Evolutionary conservation across 2,888 invertebrate genomes (phyloP), one percentile per base, ranked within the genome.

Genomic region (Deilephila porcellus): DNA sequence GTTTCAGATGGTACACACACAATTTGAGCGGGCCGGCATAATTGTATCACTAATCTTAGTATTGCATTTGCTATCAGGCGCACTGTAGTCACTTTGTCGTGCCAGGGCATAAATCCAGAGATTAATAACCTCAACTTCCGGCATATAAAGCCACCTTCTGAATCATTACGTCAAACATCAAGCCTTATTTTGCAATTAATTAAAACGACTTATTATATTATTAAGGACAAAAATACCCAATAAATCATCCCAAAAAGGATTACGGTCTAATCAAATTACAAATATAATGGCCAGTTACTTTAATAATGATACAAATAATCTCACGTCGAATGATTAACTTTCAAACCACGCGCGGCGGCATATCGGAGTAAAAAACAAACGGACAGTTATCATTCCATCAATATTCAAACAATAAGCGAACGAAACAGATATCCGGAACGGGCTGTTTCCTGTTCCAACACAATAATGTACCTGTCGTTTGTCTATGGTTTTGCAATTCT

Each of bases 361-460:
- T n/a, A 6, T 63, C n/a, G 17, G 25, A 25, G 45, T 67, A 29
- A 67, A 63, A 53, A 72, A 20, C 72, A 77, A 74, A 29, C 63
- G 70, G 19, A 25, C 29, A 67, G 56, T 73, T 64, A 73, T 25
- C 45, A 56, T 64, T 63, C 59, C 71, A 88, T 88, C 86, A 86
- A 85, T 87, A 89, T 90, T 89, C 87, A 86, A 83, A 86, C 84
- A 85, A 85, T 84, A 83, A 81, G 77, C 73, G 76, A 74, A 78
- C 73, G 76, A 74, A 79, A 77, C 76, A 82, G 80, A 88, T 87
- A 82, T 85, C 86, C 87, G 88, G 83, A 82, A 80, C 82, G 80
- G 84, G 78, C 84, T 81, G 83, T 83, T 85, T 88, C 85, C 87
- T 81, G 86, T 82, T 80, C 83, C 77, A 32, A n/a, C 29, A 32